A percentile compares a stretch with the other conserved stretches of the same genome.
phyloP scores from a whole-genome alignment of 2,888 invertebrate genomes.

The Pilophorus perplexus region DNA sequence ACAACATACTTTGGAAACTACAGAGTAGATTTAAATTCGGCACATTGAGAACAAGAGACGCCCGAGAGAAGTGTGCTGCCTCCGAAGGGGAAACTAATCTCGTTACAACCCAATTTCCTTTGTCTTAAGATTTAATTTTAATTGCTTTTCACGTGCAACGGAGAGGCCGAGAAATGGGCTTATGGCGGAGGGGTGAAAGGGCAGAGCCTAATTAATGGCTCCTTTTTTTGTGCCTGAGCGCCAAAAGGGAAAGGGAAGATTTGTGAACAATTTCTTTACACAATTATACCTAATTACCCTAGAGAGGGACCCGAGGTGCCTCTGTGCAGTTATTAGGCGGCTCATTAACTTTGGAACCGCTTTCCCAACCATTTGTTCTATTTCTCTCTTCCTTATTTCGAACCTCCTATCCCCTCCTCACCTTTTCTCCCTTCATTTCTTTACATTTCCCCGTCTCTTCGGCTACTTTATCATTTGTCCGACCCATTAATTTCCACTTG shows the following conservation, averaged over 20 bases:
- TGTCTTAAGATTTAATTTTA: conserved; percentile 46
- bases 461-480: neutral
- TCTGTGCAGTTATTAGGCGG: conserved; percentile 35
- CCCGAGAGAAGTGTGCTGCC: too few relatives aligned
- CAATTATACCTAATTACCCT: conserved; percentile 41
- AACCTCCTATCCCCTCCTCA: neutral
- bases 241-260: conserved; percentile 19
- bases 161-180: conserved; percentile 2
- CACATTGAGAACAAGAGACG: too few relatives aligned
- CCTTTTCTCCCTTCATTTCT: neutral
- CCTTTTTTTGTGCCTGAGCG: conserved; percentile 34
- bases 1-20: too few relatives aligned
- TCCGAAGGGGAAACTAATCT: conserved; percentile 37
- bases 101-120: conserved; percentile 45
- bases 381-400: neutral
- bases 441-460: neutral
- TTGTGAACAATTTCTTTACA: conserved; percentile 42
- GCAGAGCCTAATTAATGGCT: conserved; percentile 39
- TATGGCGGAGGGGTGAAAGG: neutral
- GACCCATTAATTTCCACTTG: neutral
- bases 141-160: conserved; percentile 45
- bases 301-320: conserved; percentile 8
- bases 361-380: conserved; percentile 22
- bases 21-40: too few relatives aligned
- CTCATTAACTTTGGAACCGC: conserved; percentile 39